A percentile compares a stretch with the other conserved stretches of the same genome.
phyloP scores from a whole-genome alignment of 2,113 vertebrate genomes.

The Muntiacus muntjak region DNA sequence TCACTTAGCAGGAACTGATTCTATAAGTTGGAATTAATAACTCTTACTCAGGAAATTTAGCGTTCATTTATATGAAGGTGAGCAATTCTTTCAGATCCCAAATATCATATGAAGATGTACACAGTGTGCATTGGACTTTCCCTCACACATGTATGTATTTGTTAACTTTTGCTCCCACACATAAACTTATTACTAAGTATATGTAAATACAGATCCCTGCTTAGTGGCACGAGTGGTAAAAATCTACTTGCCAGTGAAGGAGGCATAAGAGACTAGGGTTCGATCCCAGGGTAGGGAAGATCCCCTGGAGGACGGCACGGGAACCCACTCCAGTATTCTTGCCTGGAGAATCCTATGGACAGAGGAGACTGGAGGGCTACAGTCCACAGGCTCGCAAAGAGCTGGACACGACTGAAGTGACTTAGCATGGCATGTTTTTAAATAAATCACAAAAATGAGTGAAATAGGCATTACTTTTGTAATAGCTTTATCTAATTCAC shows the following conservation, averaged over 20 bases:
- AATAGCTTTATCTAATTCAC: not conserved
- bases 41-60: not conserved
- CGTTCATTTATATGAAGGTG: not conserved
- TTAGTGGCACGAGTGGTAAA: not conserved
- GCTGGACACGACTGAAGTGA: not conserved
- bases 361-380: not conserved
- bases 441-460: not conserved
- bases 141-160: not conserved
- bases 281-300: not conserved
- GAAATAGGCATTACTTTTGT: not conserved
- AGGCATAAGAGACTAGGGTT: not conserved
- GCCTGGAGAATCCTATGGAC: not conserved
- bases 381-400: not conserved
- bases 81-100: not conserved
- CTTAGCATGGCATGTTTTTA: not conserved
- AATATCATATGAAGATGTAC: not conserved
- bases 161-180: not conserved
- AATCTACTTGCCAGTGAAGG: not conserved
- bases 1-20: not conserved
- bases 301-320: not conserved
- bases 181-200: not conserved
- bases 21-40: not conserved
- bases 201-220: not conserved
- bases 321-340: not conserved
- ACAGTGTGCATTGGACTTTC: not conserved